phyloP scores from a whole-genome alignment of 1,140 invertebrate genomes.

The Wiebesia pumilae region DNA sequence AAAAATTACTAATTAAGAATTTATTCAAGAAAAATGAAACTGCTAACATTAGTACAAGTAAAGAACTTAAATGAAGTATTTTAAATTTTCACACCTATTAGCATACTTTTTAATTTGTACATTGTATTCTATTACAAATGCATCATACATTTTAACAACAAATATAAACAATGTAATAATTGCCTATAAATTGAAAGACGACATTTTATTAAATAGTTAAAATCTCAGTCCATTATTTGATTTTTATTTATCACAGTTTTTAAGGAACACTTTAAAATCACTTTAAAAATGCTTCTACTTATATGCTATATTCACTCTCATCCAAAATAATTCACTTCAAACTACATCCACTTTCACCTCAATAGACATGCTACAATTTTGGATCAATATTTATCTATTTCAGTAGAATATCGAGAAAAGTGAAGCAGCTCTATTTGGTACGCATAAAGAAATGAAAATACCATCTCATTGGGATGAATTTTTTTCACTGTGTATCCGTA shows the following conservation, averaged over 20 bases:
- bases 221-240: neutral
- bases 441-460: neutral
- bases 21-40: no score
- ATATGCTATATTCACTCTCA: neutral
- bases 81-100: no score
- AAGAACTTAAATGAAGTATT: no score
- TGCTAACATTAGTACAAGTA: no score
- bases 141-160: no score
- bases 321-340: neutral
- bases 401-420: neutral
- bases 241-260: neutral
- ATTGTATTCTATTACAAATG: no score
- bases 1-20: no score
- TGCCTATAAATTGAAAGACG: no score
- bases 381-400: neutral
- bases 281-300: neutral
- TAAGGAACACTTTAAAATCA: neutral
- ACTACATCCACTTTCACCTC: neutral
- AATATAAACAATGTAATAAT: no score
- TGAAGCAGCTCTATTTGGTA: neutral
- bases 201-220: neutral
- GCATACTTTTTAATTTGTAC: no score
- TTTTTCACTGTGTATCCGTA: conserved; percentile 30
- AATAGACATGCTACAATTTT: neutral
- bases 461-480: conserved; percentile 10